A percentile compares a stretch with the other conserved stretches of the same genome.
Conservation (phyloP, 2,797 vertebrate species). For the Schizopygopsis malacanthus region DNA sequence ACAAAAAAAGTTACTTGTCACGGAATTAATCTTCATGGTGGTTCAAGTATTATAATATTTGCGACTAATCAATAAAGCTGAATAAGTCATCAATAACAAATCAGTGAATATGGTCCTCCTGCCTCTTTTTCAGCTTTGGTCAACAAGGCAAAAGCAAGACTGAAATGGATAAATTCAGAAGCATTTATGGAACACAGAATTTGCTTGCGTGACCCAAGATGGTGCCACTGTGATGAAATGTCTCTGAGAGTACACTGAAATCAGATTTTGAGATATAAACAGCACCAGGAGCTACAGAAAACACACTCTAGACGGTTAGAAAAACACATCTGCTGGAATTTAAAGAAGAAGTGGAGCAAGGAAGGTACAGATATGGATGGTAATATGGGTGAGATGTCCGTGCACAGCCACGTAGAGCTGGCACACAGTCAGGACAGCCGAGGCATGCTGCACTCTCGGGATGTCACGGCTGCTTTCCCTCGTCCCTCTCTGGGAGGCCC, state of each 20-base stretch:
- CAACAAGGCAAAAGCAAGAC: slow-evolving; percentile 31
- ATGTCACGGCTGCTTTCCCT: slow-evolving; percentile 81
- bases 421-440: slow-evolving; percentile 79
- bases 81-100: slow-evolving; percentile 50
- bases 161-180: slow-evolving; percentile 34
- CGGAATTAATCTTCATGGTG: slow-evolving; percentile 16
- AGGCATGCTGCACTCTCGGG: slow-evolving; percentile 80
- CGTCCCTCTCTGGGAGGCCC: slow-evolving; percentile 80
- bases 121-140: slow-evolving; percentile 52
- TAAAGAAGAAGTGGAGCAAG: slow-evolving; percentile 3
- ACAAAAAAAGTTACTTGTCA: slow-evolving; percentile 13
- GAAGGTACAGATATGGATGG: slow-evolving; percentile 75
- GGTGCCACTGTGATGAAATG: slow-evolving; percentile 41
- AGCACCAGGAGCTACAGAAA: slow-evolving; percentile 9
- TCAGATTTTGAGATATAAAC: slow-evolving; percentile 24
- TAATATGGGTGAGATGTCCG: slow-evolving; percentile 82
- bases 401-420: slow-evolving; percentile 81
- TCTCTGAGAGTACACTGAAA: slow-evolving; percentile 43
- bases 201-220: slow-evolving; percentile 37
- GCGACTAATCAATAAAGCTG: slow-evolving; percentile 39
- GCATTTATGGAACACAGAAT: slow-evolving; percentile 51
- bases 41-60: slow-evolving; percentile 22
- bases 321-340: slow-evolving; percentile 53
- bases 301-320: not conserved
- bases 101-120: slow-evolving; percentile 48